Evolutionary conservation across 1,140 invertebrate species (phyloP).

Genomic region (Drosophila grimshawi): DNA sequence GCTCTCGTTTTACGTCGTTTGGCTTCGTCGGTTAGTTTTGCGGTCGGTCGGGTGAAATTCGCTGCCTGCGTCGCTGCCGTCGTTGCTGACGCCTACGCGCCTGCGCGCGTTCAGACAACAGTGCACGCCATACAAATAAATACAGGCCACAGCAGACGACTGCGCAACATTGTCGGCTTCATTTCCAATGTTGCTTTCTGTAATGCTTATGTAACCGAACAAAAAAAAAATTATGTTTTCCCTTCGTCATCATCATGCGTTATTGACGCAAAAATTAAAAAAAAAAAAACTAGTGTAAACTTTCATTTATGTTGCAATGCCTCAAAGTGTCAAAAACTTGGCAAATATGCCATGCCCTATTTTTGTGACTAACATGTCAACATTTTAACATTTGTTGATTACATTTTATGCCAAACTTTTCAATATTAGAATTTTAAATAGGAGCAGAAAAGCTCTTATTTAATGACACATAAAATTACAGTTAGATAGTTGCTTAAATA

Average conservation of each 20-base stretch:
- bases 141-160: constrained; percentile 37
- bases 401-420: background rate
- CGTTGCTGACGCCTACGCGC: constrained; percentile 43
- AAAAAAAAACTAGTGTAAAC: constrained; percentile 51
- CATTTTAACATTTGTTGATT: background rate
- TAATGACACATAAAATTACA: background rate
- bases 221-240: constrained; percentile 58
- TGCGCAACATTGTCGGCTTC: constrained; percentile 13
- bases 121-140: constrained; percentile 47
- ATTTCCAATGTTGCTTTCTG: constrained; percentile 40
- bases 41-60: constrained; percentile 62
- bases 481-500: background rate
- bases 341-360: background rate
- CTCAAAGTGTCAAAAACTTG: constrained; percentile 45
- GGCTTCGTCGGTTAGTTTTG: constrained; percentile 30
- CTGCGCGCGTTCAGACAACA: constrained; percentile 23
- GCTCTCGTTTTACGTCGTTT: constrained; percentile 64
- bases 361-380: background rate
- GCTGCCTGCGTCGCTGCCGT: constrained; percentile 14
- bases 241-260: constrained; percentile 65
- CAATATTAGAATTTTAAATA: background rate
- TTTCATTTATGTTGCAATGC: constrained; percentile 77
- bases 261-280: constrained; percentile 35
- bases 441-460: constrained; percentile 6
- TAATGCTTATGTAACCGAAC: constrained; percentile 59